Base-by-base conservation (phyloP, 2,888 invertebrate species). In the Exocentrus adspersus region DNA sequence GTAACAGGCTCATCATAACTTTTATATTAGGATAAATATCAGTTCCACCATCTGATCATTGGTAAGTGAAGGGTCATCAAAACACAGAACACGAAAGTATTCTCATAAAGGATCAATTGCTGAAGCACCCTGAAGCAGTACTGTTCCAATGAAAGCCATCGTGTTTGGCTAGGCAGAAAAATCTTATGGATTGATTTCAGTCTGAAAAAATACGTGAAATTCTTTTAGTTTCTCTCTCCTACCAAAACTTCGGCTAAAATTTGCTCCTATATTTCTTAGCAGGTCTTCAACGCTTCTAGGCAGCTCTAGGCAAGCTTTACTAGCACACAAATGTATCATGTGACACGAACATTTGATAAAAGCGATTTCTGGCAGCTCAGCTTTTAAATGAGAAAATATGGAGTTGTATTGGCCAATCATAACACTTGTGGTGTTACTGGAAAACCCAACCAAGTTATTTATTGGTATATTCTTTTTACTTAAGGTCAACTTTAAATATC, bases 21-120 rank as follows among this genome's bases (percentile, higher is more conserved):
- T n/a, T n/a, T n/a, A n/a, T n/a, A n/a, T n/a, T n/a, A n/a, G n/a
- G n/a, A n/a, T n/a, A n/a, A n/a, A n/a, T n/a, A n/a, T n/a, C n/a
- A n/a, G n/a, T n/a, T n/a, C n/a, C n/a, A n/a, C n/a, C n/a, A 60
- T 60, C 17, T 60, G 43, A n/a, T 60, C 45, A 14, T 51, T 60
- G 12, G 32, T 45, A 20, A 52, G 52, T 3, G 60, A 60, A 9
- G 52, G 60, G 10, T 60, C 60, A 10, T 32, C 32, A 32, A 32
- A 32, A n/a, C 9, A 32, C 10, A 32, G 10, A 7, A 32, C 10
- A 7, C 32, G 6, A n/a, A 32, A 32, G n/a, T 32, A 32, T 32
- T 32, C 32, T 32, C 6, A 10, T 10, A 32, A n/a, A 10, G 32
- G 32, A 2, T 32, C 32, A 32, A 32, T n/a, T 32, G 32, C n/a